Evolutionary conservation across 2,888 invertebrate genomes (phyloP).

Genomic region (Nasonia oneida): DNA sequence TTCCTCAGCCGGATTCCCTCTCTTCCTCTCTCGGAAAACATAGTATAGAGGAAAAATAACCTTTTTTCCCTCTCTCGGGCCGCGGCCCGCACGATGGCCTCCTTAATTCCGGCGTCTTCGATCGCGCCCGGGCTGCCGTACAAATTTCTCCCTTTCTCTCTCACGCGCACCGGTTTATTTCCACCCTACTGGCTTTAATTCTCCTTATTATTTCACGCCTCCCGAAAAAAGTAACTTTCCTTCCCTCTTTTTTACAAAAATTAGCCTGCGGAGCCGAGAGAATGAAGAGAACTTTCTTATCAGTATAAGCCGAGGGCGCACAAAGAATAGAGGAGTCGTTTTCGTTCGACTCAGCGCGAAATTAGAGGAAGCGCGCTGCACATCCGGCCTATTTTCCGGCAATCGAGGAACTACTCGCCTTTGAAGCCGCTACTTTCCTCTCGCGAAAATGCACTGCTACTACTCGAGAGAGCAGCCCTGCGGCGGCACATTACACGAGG

Average conservation of each 20-base stretch:
- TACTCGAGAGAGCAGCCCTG: neutral
- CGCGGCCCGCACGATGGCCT: conserved; percentile 5
- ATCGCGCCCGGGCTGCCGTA: conserved; percentile 25
- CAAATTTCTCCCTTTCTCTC: neutral
- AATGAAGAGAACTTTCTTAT: neutral
- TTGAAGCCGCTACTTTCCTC: neutral
- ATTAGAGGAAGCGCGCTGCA: neutral
- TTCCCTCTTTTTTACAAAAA: neutral
- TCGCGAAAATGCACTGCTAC: neutral
- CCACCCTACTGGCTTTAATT: conserved; percentile 12
- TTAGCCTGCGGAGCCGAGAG: neutral
- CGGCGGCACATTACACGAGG: neutral
- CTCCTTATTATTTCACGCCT: neutral
- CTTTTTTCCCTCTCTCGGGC: neutral
- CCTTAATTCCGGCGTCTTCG: conserved; percentile 44
- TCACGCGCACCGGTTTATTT: conserved; percentile 16
- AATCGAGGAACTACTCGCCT: neutral
- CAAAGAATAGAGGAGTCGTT: neutral
- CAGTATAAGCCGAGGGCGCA: neutral
- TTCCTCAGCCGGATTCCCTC: conserved; percentile 39
- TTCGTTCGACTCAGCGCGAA: neutral
- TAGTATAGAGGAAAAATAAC: conserved; percentile 19
- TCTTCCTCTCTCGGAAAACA: conserved; percentile 36
- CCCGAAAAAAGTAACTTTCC: neutral
- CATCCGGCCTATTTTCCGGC: conserved; percentile 2